These are phyloP conservation scores for Sipha flava DNA, from an alignment of 1,140 invertebrate genomes.

Conservation along the genomic window DNA sequence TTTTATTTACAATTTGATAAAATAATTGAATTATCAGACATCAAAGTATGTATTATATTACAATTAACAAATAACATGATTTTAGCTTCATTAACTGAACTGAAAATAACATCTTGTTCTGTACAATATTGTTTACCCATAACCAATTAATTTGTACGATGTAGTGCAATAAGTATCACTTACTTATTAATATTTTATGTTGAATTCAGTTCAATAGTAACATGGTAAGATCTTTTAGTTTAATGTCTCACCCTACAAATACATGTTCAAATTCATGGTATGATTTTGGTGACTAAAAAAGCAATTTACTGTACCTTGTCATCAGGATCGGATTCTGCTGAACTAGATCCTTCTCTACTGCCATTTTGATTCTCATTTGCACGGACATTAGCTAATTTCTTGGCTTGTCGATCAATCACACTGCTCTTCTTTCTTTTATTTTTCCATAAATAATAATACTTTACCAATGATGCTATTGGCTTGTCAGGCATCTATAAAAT, in stretches of 20 bases:
- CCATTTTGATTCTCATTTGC: constrained; percentile 63
- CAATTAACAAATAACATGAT: no score
- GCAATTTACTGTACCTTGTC: constrained; percentile 64
- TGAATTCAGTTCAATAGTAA: constrained; percentile 24
- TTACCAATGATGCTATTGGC: constrained; percentile 88
- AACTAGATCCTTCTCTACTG: constrained; percentile 58
- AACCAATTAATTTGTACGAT: not conserved
- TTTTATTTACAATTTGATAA: no score
- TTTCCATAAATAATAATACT: constrained; percentile 98
- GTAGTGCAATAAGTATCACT: constrained; percentile 2
- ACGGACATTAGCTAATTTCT: constrained; percentile 52
- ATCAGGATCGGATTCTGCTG: constrained; percentile 78
- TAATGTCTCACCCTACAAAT: constrained; percentile 24
- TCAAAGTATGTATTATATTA: no score
- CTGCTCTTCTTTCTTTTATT: constrained; percentile 85
- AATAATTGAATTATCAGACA: no score
- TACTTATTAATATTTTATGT: constrained; percentile 14
- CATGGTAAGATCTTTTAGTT: not conserved
- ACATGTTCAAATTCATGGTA: constrained; percentile 2
- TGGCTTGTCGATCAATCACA: constrained; percentile 80
- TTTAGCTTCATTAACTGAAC: no score
- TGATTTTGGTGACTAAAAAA: not conserved
- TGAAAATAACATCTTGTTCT: no score
- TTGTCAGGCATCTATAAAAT: constrained; percentile 84
- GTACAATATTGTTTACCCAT: not conserved